Evolutionary conservation across 2,797 vertebrate species (phyloP).

Genomic region (Phataginus tetradactyla): DNA sequence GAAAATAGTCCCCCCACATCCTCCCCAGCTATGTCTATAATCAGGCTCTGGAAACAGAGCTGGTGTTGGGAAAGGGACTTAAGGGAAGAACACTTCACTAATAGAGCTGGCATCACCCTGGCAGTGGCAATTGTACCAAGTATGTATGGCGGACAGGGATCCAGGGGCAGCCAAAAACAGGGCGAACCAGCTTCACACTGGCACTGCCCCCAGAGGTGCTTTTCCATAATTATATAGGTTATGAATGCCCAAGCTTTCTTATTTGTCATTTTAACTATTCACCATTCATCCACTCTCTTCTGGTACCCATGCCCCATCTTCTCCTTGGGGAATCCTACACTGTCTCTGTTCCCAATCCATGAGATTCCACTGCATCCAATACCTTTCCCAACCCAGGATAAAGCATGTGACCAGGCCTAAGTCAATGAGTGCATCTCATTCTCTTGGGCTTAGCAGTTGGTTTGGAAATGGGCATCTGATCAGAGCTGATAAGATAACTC

Average conservation of each 20-base stretch:
- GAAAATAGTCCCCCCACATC: conserved; percentile 35
- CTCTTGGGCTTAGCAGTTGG: not conserved
- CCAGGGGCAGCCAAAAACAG: not conserved
- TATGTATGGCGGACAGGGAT: not conserved
- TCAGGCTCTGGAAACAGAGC: too few species aligned
- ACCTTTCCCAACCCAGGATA: not conserved
- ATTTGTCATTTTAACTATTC: not conserved
- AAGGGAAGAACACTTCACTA: not conserved
- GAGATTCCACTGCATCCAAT: not conserved
- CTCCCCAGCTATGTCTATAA: not conserved
- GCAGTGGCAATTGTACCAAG: not conserved
- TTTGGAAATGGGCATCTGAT: not conserved
- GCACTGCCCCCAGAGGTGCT: not conserved
- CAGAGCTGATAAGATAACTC: not conserved
- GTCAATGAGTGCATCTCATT: not conserved
- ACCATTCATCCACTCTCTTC: not conserved
- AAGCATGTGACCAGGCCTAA: not conserved
- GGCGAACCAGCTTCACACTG: not conserved
- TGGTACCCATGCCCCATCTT: not conserved
- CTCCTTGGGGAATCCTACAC: not conserved
- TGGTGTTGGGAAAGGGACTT: not conserved
- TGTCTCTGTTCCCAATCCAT: not conserved
- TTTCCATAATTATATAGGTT: conserved; percentile 15
- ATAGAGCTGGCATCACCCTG: not conserved
- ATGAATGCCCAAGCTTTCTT: not conserved